Conservation (phyloP, 1,140 invertebrate species). For the Ceratina japonica region DNA sequence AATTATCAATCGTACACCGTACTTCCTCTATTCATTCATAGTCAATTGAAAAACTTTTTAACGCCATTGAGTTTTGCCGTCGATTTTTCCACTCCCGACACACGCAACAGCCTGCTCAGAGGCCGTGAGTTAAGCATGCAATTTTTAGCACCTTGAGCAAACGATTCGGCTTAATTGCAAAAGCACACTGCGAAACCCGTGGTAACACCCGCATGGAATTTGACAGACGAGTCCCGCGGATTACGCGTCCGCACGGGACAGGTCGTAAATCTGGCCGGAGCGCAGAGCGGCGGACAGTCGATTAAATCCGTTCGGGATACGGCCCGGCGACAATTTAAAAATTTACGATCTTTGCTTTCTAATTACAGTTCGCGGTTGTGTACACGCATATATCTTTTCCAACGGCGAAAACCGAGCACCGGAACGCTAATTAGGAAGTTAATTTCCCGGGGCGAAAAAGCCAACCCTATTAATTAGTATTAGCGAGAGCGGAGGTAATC, state of each 20-base stretch:
- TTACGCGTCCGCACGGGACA: background rate
- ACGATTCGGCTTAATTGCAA: no score
- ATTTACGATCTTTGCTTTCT: constrained; percentile 46
- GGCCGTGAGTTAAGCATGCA: no score
- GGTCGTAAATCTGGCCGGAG: constrained; percentile 37
- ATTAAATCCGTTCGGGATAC: constrained; percentile 48
- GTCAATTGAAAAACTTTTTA: background rate
- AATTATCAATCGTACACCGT: no score
- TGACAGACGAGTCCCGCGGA: background rate
- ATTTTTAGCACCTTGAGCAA: no score
- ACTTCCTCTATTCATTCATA: no score
- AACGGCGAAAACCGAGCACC: constrained; percentile 1
- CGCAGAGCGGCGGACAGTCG: constrained; percentile 27
- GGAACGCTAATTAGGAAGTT: constrained; percentile 57
- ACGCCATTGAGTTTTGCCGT: background rate
- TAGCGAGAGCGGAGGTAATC: constrained; percentile 20
- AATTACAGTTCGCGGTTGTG: constrained; percentile 21
- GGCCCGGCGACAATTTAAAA: constrained; percentile 19
- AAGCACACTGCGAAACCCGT: no score
- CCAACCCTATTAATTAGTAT: constrained; percentile 68
- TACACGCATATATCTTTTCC: constrained; percentile 23
- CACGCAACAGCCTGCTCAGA: no score
- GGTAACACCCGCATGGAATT: background rate
- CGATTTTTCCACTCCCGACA: background rate
- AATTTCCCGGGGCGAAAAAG: constrained; percentile 33